Base-by-base conservation (phyloP, 2,113 vertebrate genomes). In the Ornithorhynchus anatinus region DNA sequence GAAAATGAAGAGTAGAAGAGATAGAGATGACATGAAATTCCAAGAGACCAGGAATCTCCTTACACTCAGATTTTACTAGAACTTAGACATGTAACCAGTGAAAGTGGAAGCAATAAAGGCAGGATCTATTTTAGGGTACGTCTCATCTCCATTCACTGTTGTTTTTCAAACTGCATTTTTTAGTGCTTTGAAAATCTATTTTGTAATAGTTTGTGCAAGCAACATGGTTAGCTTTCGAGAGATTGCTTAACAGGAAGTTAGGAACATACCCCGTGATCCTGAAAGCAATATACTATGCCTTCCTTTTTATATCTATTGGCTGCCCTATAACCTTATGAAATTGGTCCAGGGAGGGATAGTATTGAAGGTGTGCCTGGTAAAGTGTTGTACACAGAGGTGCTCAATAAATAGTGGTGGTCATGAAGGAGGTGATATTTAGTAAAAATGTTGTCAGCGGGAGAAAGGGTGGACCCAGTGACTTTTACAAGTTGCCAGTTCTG, bases 201-300 rank as follows among this genome's bases (percentile, higher is more conserved):
- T 89, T 83, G 83, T 89, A 89, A 82, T 77, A 33, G 3, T 39
- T 68, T 84, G 81, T 83, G 82, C 60, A 85, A 84, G 75, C 51
- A 52, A 44, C 58, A 74, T 54, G 62, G 79, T 79, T 78, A 83
- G 56, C 44, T 69, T 75, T 35, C 57, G 53, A 78, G 63, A 72
- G 59, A 85, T 89, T 92, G 82, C 84, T 77, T 84, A 88, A 90
- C 82, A 89, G 88, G 88, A 92, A 89, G 69, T 33, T 57, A 56
- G 67, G 23, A 58, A 58, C 81, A 61, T 79, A 60, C 84, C 88
- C 72, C n/a, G n/a, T n/a, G n/a, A n/a, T n/a, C n/a, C n/a, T n/a
- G n/a, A n/a, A n/a, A n/a, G n/a, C n/a, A n/a, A n/a, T n/a, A n/a
- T n/a, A n/a, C n/a, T n/a, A n/a, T n/a, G n/a, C n/a, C n/a, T n/a